Base-by-base conservation (phyloP, 1,140 invertebrate genomes). In the Papilio machaon region DNA sequence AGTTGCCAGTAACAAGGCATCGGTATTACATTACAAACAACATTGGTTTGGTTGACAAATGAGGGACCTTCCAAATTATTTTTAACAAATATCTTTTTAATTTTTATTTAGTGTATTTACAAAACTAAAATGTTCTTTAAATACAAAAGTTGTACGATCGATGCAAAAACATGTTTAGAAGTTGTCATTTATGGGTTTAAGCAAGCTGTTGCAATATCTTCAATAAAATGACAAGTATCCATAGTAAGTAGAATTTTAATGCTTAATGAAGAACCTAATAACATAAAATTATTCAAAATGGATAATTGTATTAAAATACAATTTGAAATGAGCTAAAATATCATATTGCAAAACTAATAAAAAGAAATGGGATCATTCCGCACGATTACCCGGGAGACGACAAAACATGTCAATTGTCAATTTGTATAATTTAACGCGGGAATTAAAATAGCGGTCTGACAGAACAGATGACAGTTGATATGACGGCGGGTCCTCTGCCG, bases 361-460 rank as follows among this genome's bases (percentile, higher is more conserved):
- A 91, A 89, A 83, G 87, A 85, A 85, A 87, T 90, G 30, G 74
- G 74, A 75, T 88, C 89, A 89, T 92, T 92, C 91, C 82, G 90
- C 90, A 88, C 89, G 88, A 93, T 92, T 93, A 92, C 89, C 85
- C 90, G 82, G 84, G 90, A 92, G 91, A 92, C 89, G 91, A 91
- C 92, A 91, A 92, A 93, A 91, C 90, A 91, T 90, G 90, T 91
- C 91, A 92, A 92, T 82, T 92, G 90, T 92, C 91, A 92, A 91
- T 90, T 92, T 90, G 86, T 89, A 86, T 92, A 92, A 92, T 91
- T 93, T 84, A 90, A 89, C 89, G 87, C 74, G 85, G 84, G 87
- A 90, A 91, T 92, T 94, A 92, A 92, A 92, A 92, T 89, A 89
- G 91, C 86, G 85, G 85, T 80, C 81, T 91, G 92, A 92, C 91